phyloP scores from a whole-genome alignment of 2,888 invertebrate genomes.

The Amphimallon solstitiale region DNA sequence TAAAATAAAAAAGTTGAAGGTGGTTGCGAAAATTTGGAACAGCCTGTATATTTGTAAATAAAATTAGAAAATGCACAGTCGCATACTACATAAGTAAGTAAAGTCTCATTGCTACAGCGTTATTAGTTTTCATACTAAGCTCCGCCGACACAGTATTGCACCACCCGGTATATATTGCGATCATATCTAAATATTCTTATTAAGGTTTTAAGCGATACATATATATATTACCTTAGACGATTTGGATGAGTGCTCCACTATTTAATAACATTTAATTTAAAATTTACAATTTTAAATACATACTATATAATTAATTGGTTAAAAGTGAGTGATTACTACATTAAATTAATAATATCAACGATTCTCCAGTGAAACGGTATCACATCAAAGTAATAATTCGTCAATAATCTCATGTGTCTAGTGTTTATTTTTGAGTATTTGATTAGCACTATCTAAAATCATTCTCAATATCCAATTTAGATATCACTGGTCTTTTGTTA shows the following conservation, averaged over 20 bases:
- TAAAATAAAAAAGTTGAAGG: too few relatives aligned
- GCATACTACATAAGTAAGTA: too few relatives aligned
- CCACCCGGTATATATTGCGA: too few relatives aligned
- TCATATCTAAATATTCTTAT: not conserved
- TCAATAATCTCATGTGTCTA: conserved; percentile 30
- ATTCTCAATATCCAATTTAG: conserved; percentile 31
- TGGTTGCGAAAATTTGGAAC: too few relatives aligned
- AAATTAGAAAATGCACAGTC: too few relatives aligned
- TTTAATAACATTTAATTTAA: not conserved
- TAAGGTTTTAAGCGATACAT: not conserved
- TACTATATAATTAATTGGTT: conserved; percentile 17
- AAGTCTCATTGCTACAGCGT: too few relatives aligned
- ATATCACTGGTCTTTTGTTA: conserved; percentile 31
- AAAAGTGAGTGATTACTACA: conserved; percentile 34
- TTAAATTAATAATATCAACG: conserved; percentile 33
- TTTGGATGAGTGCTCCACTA: conserved; percentile 15
- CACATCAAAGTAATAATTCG: conserved; percentile 36
- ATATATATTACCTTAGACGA: conserved; percentile 9
- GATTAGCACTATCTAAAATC: conserved; percentile 36
- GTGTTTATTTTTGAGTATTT: conserved; percentile 31
- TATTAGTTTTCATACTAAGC: too few relatives aligned
- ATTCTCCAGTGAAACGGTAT: conserved; percentile 11
- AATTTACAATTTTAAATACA: conserved; percentile 1
- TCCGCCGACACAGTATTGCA: too few relatives aligned
- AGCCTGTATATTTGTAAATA: too few relatives aligned